phyloP scores from a whole-genome alignment of 2,797 vertebrate genomes.

The Anableps anableps region DNA sequence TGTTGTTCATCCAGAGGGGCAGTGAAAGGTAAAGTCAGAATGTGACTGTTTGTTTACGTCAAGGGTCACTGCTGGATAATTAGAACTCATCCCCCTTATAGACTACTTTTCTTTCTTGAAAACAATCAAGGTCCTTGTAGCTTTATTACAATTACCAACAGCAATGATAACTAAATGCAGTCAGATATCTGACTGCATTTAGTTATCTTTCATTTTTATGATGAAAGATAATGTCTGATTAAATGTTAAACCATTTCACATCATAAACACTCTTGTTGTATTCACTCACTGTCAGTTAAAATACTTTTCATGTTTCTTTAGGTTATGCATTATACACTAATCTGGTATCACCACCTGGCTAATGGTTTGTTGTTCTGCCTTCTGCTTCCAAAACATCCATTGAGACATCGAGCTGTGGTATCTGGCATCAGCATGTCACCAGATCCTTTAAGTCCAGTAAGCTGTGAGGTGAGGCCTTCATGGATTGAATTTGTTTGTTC shows the following conservation, averaged over 20 bases:
- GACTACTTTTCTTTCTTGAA: slow-evolving; percentile 11
- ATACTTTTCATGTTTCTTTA: neutral
- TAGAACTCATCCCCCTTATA: slow-evolving; percentile 17
- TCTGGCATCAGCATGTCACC: too few relatives aligned
- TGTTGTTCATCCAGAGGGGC: slow-evolving; percentile 47
- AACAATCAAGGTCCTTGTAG: slow-evolving; percentile 4
- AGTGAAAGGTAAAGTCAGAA: slow-evolving; percentile 46
- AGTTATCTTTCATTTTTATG: too few relatives aligned
- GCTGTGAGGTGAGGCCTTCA: too few relatives aligned
- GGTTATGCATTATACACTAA: neutral
- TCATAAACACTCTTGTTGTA: neutral
- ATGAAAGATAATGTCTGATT: neutral
- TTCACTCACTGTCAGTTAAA: neutral
- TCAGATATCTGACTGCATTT: too few relatives aligned
- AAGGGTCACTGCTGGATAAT: slow-evolving; percentile 44
- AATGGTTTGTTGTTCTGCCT: too few relatives aligned
- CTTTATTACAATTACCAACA: slow-evolving; percentile 1
- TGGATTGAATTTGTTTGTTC: too few relatives aligned
- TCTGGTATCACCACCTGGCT: too few relatives aligned
- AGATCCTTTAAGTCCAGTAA: too few relatives aligned
- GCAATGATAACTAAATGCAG: slow-evolving; percentile 12
- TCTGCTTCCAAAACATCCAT: too few relatives aligned
- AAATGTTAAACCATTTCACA: neutral
- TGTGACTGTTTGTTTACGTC: slow-evolving; percentile 33
- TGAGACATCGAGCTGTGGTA: too few relatives aligned